Conservation (phyloP, 1,140 invertebrate species). For the Drosophila takahashii region DNA sequence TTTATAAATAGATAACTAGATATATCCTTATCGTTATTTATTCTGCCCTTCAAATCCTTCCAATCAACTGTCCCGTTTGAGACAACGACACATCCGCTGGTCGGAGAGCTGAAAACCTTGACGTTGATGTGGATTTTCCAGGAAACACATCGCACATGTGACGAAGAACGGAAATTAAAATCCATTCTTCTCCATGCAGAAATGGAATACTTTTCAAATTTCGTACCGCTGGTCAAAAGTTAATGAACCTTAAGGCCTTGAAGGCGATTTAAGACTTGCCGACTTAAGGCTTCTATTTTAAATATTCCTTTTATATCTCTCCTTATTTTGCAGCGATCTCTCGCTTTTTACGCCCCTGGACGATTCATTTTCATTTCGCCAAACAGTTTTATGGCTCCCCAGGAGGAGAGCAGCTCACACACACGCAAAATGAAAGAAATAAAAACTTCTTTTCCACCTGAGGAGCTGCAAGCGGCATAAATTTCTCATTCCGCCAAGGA, state of each 20-base stretch:
- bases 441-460: conserved; percentile 46
- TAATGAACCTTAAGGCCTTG: conserved; percentile 2
- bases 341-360: conserved; percentile 22
- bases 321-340: not conserved
- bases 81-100: conserved; percentile 18
- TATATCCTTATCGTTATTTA: not conserved
- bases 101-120: conserved; percentile 17
- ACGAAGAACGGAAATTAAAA: conserved; percentile 78
- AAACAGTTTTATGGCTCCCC: conserved; percentile 49
- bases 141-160: conserved; percentile 52
- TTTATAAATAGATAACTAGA: not conserved
- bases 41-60: not conserved
- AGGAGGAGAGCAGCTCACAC: conserved; percentile 2
- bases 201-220: not conserved
- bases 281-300: conserved; percentile 6
- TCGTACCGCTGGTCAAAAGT: not conserved
- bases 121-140: conserved; percentile 60
- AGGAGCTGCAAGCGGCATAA: conserved; percentile 29
- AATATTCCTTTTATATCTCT: conserved; percentile 19
- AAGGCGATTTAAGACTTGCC: conserved; percentile 17
- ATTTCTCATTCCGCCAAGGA: conserved; percentile 17
- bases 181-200: conserved; percentile 22
- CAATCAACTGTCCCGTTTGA: conserved; percentile 24
- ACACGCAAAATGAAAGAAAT: not conserved
- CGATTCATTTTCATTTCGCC: conserved; percentile 46